Conservation (phyloP, 1,140 invertebrate species). For the Calycopis cecrops region DNA sequence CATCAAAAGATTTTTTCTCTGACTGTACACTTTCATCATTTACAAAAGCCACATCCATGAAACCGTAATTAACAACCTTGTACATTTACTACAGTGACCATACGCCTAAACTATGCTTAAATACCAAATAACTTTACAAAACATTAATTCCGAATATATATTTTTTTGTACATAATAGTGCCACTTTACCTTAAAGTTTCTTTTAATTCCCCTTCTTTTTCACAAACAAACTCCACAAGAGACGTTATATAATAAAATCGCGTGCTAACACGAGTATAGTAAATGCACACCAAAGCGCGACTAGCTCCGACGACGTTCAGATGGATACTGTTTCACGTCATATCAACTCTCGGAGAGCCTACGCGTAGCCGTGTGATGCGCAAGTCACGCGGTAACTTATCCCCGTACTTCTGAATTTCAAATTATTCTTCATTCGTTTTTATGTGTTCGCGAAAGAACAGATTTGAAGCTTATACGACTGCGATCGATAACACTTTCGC, state of each 20-base stretch:
- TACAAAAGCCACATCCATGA: neutral
- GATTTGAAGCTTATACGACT: conserved; percentile 15
- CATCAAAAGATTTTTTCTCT: too few species aligned
- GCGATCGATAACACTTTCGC: conserved; percentile 8
- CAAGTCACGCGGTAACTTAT: conserved; percentile 68
- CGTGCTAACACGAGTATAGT: conserved; percentile 42
- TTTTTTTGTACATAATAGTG: too few species aligned
- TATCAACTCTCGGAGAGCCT: conserved; percentile 33
- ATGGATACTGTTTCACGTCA: conserved; percentile 48
- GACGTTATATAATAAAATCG: conserved; percentile 58
- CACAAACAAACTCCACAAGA: conserved; percentile 59
- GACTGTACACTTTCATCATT: too few species aligned
- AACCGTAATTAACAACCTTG: conserved; percentile 7
- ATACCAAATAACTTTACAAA: too few species aligned
- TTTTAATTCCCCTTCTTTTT: conserved; percentile 16
- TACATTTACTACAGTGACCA: conserved; percentile 20
- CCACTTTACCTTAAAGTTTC: too few species aligned
- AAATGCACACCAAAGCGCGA: conserved; percentile 29
- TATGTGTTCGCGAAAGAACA: conserved; percentile 17
- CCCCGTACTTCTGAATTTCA: conserved; percentile 51
- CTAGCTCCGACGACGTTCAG: conserved; percentile 28
- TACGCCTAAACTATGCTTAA: conserved; percentile 3
- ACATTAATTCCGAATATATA: too few species aligned
- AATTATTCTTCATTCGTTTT: conserved; percentile 55
- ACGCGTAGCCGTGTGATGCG: conserved; percentile 56